Base-by-base conservation (phyloP, 2,113 vertebrate species). In the Epinephelus lanceolatus region DNA sequence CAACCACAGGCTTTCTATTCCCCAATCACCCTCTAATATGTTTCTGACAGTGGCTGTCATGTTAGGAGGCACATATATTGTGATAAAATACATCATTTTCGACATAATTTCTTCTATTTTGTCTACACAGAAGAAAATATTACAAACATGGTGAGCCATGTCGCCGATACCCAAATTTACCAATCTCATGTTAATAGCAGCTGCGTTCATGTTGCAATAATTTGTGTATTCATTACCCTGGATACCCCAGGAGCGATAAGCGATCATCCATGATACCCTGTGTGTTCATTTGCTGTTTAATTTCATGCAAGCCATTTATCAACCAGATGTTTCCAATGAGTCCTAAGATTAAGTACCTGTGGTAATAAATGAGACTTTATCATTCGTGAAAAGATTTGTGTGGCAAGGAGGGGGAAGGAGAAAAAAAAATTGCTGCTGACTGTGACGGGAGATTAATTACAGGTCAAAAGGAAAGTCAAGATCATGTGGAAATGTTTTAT, bases 281-380 rank as follows among this genome's bases (percentile, higher is more conserved):
- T 85, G 86, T 92, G 90, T 92, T 88, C 89, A 76, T 81, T 88
- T 85, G 77, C 83, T 52, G 87, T 94, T 92, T 92, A 92, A 94
- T 94, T 93, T 87, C 90, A 94, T 90, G 89, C 90, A 86, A 91
- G 84, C 57, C 85, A 94, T 95, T 95, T 84, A 94, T 95, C 91
- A 90, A 85, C 53, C 93, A 93, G 91, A 91, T 94, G 94, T 92
- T 95, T 90, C 77, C 80, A 92, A 90, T 92, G 90, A 92, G 86
- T 86, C 60, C 84, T 53, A 66, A 86, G 89, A 94, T 94, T 86
- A 94, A 94, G 86, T 84, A 94, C 87, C 92, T 86, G 86, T 73
- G 83, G 80, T 90, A 85, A 89, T 91, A 90, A 93, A 93, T 87
- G 80, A 86, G 87, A 87, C 87, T 91, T 93, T 93, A 91, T 93